Evolutionary conservation across 2,797 vertebrate genomes (phyloP).

Genomic region (Pteropus rufus): DNA sequence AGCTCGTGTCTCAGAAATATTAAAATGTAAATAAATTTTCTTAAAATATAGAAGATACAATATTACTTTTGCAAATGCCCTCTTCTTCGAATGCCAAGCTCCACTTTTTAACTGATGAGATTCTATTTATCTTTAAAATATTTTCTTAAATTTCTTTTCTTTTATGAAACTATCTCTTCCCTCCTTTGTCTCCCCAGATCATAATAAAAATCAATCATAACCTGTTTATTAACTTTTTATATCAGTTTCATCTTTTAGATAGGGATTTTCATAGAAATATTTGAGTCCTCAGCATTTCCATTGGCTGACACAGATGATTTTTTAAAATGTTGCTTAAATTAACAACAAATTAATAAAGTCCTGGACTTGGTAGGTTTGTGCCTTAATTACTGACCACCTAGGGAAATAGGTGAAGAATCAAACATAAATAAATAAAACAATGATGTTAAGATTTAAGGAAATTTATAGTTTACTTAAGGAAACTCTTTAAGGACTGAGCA

Average conservation of each 20-base stretch:
- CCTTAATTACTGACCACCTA: neutral
- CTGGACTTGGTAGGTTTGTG: neutral
- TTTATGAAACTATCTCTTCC: neutral
- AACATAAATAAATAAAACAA: neutral
- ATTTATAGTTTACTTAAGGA: neutral
- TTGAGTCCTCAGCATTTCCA: neutral
- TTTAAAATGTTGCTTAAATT: neutral
- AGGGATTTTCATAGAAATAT: neutral
- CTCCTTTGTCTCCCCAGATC: neutral
- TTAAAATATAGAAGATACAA: neutral
- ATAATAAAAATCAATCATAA: neutral
- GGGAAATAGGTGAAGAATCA: neutral
- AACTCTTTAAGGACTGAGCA: neutral
- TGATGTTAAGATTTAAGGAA: neutral
- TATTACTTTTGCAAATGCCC: neutral
- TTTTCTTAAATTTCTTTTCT: neutral
- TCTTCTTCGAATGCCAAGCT: neutral
- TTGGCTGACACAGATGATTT: neutral
- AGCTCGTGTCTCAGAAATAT: neutral
- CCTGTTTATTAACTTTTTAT: neutral
- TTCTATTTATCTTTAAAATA: neutral
- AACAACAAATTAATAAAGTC: neutral
- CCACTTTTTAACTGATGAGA: neutral
- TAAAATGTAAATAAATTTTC: neutral
- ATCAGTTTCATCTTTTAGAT: neutral